Evolutionary conservation across 2,797 vertebrate species (phyloP).

Genomic region (Alouatta caraya): DNA sequence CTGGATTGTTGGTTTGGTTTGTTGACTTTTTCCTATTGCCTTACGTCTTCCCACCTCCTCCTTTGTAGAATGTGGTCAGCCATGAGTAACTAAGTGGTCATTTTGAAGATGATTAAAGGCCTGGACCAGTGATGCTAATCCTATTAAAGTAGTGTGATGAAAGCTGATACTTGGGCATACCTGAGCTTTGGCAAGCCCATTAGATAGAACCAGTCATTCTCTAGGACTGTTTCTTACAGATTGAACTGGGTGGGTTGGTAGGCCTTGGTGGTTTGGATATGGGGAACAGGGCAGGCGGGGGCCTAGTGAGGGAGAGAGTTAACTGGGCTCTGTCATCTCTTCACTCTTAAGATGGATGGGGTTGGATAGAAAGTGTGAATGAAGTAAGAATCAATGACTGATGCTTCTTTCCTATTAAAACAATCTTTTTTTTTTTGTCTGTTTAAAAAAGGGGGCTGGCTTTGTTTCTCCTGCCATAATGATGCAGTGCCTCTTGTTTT

Average conservation of each 20-base stretch:
- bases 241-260: constrained; percentile 77
- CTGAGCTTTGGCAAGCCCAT: constrained; percentile 71
- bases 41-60: neutral
- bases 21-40: constrained; percentile 47
- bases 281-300: constrained; percentile 43
- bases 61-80: constrained; percentile 50
- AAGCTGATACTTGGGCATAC: constrained; percentile 56
- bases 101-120: constrained; percentile 69
- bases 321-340: constrained; percentile 91
- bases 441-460: constrained; percentile 81
- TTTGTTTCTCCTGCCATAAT: constrained; percentile 96
- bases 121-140: constrained; percentile 61
- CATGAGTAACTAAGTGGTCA: constrained; percentile 61
- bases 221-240: constrained; percentile 67
- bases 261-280: constrained; percentile 46
- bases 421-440: constrained; percentile 89
- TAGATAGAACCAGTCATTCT: constrained; percentile 74
- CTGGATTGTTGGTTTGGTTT: constrained; percentile 19
- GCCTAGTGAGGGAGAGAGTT: constrained; percentile 78
- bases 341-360: constrained; percentile 96
- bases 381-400: constrained; percentile 96
- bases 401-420: constrained; percentile 97
- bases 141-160: constrained; percentile 24
- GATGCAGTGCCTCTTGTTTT: constrained; percentile 98
- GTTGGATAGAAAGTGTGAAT: constrained; percentile 94